phyloP scores from a whole-genome alignment of 2,113 vertebrate species.

The Chaetodon auriga region DNA sequence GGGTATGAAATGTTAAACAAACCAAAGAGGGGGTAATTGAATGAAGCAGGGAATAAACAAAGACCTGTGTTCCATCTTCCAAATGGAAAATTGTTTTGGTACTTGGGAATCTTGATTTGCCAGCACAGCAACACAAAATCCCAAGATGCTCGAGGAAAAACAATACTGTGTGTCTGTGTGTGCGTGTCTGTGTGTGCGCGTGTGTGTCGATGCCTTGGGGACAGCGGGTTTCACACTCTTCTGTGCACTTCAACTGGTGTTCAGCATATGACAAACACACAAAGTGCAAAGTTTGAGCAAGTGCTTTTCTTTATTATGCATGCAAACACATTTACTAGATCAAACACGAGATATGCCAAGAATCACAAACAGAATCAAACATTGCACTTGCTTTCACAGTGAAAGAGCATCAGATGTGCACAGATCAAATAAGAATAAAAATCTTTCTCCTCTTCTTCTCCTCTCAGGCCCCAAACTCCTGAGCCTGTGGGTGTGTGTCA shows the following conservation, averaged over 20 bases:
- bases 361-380: slow-evolving; percentile 33
- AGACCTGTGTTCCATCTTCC: slow-evolving; percentile 69
- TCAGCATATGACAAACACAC: slow-evolving; percentile 55
- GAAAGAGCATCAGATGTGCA: slow-evolving; percentile 27
- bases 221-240: slow-evolving; percentile 26
- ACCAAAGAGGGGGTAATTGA: slow-evolving; percentile 80
- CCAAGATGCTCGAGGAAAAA: slow-evolving; percentile 50
- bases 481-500: slow-evolving; percentile 44
- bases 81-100: slow-evolving; percentile 75
- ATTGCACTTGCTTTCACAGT: slow-evolving; percentile 21
- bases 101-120: slow-evolving; percentile 66
- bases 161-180: slow-evolving; percentile 38
- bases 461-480: background rate
- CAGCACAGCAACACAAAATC: slow-evolving; percentile 58
- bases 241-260: slow-evolving; percentile 40
- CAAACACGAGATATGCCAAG: slow-evolving; percentile 46
- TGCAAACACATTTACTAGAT: slow-evolving; percentile 42
- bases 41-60: slow-evolving; percentile 81
- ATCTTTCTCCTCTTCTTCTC: slow-evolving; percentile 4
- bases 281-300: slow-evolving; percentile 44
- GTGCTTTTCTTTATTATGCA: slow-evolving; percentile 49
- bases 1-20: slow-evolving; percentile 82
- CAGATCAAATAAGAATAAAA: slow-evolving; percentile 3
- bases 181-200: slow-evolving; percentile 28
- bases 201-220: slow-evolving; percentile 22